Evolutionary conservation across 2,888 invertebrate genomes (phyloP).

Genomic region (Linnaemya tessellans): DNA sequence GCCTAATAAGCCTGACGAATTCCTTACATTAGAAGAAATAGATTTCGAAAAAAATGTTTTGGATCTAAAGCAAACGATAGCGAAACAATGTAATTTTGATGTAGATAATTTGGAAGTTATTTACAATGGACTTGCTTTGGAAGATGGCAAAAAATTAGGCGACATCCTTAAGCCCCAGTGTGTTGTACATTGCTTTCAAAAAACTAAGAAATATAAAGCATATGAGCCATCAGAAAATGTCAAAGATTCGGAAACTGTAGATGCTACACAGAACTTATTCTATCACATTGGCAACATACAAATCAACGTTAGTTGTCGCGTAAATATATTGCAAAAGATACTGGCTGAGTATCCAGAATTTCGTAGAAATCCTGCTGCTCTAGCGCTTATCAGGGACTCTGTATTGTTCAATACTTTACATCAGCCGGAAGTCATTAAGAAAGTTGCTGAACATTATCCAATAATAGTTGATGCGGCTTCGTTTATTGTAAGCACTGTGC

Average conservation of each 20-base stretch:
- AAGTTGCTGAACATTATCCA: constrained; percentile 87
- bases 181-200: constrained; percentile 85
- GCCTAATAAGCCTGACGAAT: constrained; percentile 84
- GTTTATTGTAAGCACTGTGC: constrained; percentile 82
- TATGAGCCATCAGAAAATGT: constrained; percentile 75
- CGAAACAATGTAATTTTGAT: constrained; percentile 83
- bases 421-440: constrained; percentile 86
- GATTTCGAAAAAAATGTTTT: constrained; percentile 85
- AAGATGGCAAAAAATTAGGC: constrained; percentile 85
- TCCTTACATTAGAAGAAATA: constrained; percentile 85
- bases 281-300: constrained; percentile 81
- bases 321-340: constrained; percentile 86
- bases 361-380: constrained; percentile 87
- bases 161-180: constrained; percentile 85
- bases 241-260: constrained; percentile 61
- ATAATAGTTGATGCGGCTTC: constrained; percentile 87
- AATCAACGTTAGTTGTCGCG: constrained; percentile 83
- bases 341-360: constrained; percentile 88
- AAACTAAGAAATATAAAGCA: constrained; percentile 77
- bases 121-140: constrained; percentile 87
- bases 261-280: constrained; percentile 77
- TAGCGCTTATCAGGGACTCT: constrained; percentile 89
- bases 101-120: constrained; percentile 86
- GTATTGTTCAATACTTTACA: constrained; percentile 88
- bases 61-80: constrained; percentile 84